A percentile compares a stretch with the other conserved stretches of the same genome.
Evolutionary conservation across 1,140 invertebrate species (phyloP).

Genomic region (Bacillus rossius): DNA sequence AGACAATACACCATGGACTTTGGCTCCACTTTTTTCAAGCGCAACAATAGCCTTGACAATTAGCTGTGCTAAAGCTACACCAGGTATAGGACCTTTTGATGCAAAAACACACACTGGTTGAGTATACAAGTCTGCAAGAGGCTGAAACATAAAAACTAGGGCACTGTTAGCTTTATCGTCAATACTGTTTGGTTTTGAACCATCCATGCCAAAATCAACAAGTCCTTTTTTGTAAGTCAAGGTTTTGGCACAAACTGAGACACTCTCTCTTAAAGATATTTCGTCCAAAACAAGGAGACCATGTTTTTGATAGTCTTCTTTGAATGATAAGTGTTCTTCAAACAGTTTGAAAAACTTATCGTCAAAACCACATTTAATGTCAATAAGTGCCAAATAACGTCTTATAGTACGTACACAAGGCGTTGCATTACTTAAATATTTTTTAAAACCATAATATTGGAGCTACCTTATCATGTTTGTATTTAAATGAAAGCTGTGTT

Average conservation of each 20-base stretch:
- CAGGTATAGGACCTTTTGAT: constrained; percentile 13
- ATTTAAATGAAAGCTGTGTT: too few relatives aligned
- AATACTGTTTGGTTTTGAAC: neutral
- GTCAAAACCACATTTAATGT: constrained; percentile 20
- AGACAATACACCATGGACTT: constrained; percentile 8
- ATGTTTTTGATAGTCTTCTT: constrained; percentile 17
- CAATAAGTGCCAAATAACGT: constrained; percentile 11
- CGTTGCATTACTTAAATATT: too few relatives aligned
- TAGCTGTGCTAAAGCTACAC: constrained; percentile 12
- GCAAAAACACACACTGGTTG: constrained; percentile 21
- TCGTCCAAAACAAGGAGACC: constrained; percentile 21
- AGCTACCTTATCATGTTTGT: too few relatives aligned
- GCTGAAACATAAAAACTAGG: too few relatives aligned
- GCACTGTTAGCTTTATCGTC: too few relatives aligned
- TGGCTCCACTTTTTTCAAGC: constrained; percentile 9
- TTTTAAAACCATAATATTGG: too few relatives aligned
- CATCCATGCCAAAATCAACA: constrained; percentile 18
- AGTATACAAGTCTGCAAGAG: neutral
- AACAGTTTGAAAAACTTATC: constrained; percentile 20
- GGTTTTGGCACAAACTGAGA: constrained; percentile 12
- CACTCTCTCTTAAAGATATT: constrained; percentile 19
- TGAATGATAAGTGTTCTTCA: constrained; percentile 11
- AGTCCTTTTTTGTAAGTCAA: constrained; percentile 13
- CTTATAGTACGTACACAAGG: too few relatives aligned
- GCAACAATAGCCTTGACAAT: constrained; percentile 4